phyloP scores from a whole-genome alignment of 1,140 invertebrate species.

The Drosophila lacteicornis region DNA sequence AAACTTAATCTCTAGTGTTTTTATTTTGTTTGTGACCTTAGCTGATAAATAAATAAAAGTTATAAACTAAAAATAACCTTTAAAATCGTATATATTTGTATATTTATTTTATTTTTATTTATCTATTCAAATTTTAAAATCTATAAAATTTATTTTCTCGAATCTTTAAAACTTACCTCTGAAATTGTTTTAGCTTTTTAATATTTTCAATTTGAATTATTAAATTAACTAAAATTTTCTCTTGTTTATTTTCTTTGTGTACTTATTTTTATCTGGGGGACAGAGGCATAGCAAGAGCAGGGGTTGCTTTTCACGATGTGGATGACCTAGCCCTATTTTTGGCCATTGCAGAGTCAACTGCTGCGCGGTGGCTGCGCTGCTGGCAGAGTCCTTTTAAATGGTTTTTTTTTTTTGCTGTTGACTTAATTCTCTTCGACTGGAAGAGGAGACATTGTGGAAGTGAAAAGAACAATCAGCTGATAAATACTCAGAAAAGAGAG shows the following conservation, averaged over 20 bases:
- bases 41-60: no score
- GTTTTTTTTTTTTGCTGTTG: constrained; percentile 10
- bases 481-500: background rate
- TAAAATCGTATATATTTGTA: background rate
- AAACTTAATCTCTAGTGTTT: no score
- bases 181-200: no score
- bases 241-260: constrained; percentile 4
- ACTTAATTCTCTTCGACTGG: background rate
- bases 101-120: background rate
- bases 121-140: no score
- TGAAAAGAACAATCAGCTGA: constrained; percentile 2
- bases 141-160: no score
- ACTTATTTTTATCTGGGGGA: background rate
- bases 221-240: no score
- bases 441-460: background rate
- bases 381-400: constrained; percentile 33
- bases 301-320: constrained; percentile 26
- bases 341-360: constrained; percentile 55
- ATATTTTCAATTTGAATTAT: no score
- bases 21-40: no score
- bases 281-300: no score
- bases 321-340: constrained; percentile 81
- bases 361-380: constrained; percentile 43
- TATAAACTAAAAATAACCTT: background rate
- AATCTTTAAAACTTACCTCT: no score